These are phyloP conservation scores for Eulemur rubriventer DNA, from an alignment of 2,797 vertebrate genomes.

Conservation along the genomic window DNA sequence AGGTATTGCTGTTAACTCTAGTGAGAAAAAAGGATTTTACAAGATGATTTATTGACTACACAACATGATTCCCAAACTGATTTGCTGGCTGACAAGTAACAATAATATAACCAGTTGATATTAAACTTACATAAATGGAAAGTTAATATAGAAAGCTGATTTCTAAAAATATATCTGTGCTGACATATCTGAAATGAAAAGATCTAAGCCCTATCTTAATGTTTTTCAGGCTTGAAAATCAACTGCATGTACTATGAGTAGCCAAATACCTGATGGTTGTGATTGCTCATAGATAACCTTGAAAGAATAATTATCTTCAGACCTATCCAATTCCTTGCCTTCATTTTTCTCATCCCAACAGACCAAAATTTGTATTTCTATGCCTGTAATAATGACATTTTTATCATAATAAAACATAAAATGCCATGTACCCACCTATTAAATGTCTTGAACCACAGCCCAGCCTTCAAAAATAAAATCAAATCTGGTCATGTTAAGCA, in stretches of 20 bases:
- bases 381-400: background rate
- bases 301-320: background rate
- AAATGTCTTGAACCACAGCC: background rate
- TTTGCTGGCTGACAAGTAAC: constrained; percentile 65
- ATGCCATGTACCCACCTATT: background rate
- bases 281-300: background rate
- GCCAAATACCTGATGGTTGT: background rate
- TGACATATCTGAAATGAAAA: constrained; percentile 57
- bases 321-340: background rate
- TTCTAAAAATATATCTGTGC: constrained; percentile 45
- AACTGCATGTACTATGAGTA: background rate
- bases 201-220: constrained; percentile 44
- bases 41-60: constrained; percentile 70
- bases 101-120: constrained; percentile 65
- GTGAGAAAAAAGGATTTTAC: constrained; percentile 67
- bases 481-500: background rate
- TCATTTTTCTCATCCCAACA: background rate
- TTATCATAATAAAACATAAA: background rate
- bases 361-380: background rate
- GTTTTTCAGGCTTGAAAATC: constrained; percentile 38
- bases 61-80: constrained; percentile 32
- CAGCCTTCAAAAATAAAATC: background rate
- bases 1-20: constrained; percentile 68
- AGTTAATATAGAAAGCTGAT: constrained; percentile 55
- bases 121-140: constrained; percentile 60